phyloP scores from a whole-genome alignment of 2,888 invertebrate genomes.

The Carabus problematicus region DNA sequence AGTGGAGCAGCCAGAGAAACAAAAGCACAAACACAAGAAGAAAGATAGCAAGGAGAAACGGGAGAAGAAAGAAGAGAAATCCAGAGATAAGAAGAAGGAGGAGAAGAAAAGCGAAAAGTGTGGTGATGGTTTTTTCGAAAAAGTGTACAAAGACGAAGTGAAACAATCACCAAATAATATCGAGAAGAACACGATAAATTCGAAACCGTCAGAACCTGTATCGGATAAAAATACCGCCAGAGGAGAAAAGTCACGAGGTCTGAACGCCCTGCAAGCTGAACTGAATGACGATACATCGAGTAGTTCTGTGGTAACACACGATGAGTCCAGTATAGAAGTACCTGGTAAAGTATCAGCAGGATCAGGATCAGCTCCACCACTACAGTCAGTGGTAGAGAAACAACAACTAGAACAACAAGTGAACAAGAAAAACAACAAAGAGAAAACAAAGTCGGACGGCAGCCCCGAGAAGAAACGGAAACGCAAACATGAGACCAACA shows the following conservation, averaged over 20 bases:
- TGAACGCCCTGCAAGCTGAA: constrained; percentile 48
- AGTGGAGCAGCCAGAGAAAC: constrained; percentile 53
- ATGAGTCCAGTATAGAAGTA: constrained; percentile 45
- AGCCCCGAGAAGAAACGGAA: constrained; percentile 72
- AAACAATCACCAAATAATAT: constrained; percentile 54
- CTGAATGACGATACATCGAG: constrained; percentile 53
- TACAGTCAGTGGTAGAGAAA: constrained; percentile 40
- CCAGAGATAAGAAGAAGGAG: constrained; percentile 59
- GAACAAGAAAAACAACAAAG: constrained; percentile 66
- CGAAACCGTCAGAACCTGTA: constrained; percentile 33
- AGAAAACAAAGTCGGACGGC: constrained; percentile 65
- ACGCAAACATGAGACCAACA: constrained; percentile 60
- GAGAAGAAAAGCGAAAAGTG: constrained; percentile 60
- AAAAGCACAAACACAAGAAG: constrained; percentile 65
- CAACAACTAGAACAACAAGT: no score
- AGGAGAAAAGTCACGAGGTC: constrained; percentile 46
- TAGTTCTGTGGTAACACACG: constrained; percentile 53
- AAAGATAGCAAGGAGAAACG: constrained; percentile 61
- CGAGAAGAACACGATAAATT: constrained; percentile 41
- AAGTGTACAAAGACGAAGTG: constrained; percentile 56
- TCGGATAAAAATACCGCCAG: constrained; percentile 9
- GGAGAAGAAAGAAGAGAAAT: constrained; percentile 66
- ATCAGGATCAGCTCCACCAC: constrained; percentile 44
- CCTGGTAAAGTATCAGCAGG: constrained; percentile 40
- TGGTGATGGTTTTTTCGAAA: constrained; percentile 55